A percentile compares a stretch with the other conserved stretches of the same genome.
Evolutionary conservation across 1,140 invertebrate genomes (phyloP).

Genomic region (Dendrolimus kikuchii): DNA sequence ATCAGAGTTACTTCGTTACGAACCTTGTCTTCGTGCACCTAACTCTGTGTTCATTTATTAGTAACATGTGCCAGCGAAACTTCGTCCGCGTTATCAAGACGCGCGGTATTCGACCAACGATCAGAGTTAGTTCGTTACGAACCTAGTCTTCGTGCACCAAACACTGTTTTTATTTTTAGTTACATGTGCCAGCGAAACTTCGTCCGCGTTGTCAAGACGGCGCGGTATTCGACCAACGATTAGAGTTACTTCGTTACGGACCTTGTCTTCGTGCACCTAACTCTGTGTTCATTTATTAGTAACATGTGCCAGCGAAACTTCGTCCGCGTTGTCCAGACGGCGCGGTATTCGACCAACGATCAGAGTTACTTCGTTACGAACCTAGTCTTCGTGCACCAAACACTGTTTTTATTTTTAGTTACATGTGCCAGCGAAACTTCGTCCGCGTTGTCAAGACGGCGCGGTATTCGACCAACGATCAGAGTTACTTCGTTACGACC

Average conservation of each 20-base stretch:
- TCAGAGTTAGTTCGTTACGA: constrained; percentile 57
- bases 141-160: background rate
- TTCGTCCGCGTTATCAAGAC: background rate
- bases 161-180: background rate
- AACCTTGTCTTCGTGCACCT: constrained; percentile 1
- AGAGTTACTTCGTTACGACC: constrained; percentile 50
- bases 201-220: background rate
- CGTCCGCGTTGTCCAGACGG: background rate
- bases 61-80: too few relatives aligned
- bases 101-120: constrained; percentile 19
- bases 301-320: too few relatives aligned
- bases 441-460: background rate
- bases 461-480: constrained; percentile 32
- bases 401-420: background rate
- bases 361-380: constrained; percentile 54
- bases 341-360: constrained; percentile 26
- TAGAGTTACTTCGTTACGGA: constrained; percentile 54
- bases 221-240: constrained; percentile 26
- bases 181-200: too few relatives aligned
- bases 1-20: constrained; percentile 60
- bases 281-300: background rate
- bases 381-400: background rate
- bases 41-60: background rate
- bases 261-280: constrained; percentile 1
- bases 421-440: too few relatives aligned